Evolutionary conservation across 2,113 vertebrate species (phyloP), one percentile per base, ranked within the genome.

Genomic region (Paraplagusia blochii): DNA sequence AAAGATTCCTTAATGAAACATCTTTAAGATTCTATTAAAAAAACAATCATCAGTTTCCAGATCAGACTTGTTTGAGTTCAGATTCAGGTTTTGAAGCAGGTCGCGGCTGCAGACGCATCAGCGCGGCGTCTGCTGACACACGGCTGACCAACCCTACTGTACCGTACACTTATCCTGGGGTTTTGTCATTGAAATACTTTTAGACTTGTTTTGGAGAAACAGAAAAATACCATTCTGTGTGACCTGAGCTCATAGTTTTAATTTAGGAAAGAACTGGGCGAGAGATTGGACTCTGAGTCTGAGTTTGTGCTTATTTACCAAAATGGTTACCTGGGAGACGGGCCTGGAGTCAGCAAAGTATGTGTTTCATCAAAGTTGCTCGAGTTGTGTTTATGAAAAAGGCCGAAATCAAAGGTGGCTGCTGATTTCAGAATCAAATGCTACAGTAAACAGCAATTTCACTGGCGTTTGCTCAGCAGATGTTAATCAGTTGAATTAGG

Each of bases 171-270:
- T 69, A 74, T 77, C 70, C 52, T 38, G 39, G 50, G 69, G 17
- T 80, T 83, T 71, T 77, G 66, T 80, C 75, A 76, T 73, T 64
- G 71, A 80, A 88, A 80, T 80, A 81, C 69, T 87, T 81, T 77
- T 85, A 85, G 76, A 82, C 72, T 72, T 77, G 62, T 79, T 74
- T 80, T 76, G 69, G 42, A 56, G 60, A 53, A 75, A 55, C 46
- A 55, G 63, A 66, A 10, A 53, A 79, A 73, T 55, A 44, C 55
- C 58, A 63, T 61, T 80, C 46, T 50, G 50, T 17, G n/a, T 63
- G 58, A 74, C 72, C 50, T 56, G 72, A 61, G 70, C 46, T 72
- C 59, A 61, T 67, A 63, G 38, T 69, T 73, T 47, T 73, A 33
- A 55, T 69, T 67, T 64, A 58, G 63, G 64, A 79, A 63, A 72